Evolutionary conservation across 2,888 invertebrate species (phyloP), one percentile per base, ranked within the genome.

Genomic region (Aphodius granarius): DNA sequence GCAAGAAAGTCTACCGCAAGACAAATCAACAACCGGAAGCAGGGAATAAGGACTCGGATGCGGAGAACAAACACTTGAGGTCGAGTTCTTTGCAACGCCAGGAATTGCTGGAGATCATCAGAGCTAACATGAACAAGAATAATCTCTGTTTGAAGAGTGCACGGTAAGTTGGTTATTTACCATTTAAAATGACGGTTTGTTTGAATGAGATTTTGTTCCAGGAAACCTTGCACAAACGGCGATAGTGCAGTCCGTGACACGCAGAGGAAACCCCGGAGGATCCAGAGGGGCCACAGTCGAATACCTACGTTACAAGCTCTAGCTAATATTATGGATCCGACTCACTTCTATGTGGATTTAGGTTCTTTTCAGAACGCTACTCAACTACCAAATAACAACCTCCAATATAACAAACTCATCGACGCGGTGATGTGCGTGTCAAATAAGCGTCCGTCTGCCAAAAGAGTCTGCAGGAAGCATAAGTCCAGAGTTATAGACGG

Each of bases 61-160:
- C 79, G 63, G 83, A 82, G 68, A 81, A 81, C 65, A 78, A 78
- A n/a, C 90, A 92, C 84, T 91, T 92, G 84, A 90, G 92, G 78
- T 93, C 94, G 75, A 92, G 93, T 80, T 93, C 94, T 80, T 87
- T 95, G 82, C 94, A 95, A 86, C 90, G 94, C 81, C 93, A 94
- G 81, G 95, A 96, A 88, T 89, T 96, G 81, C 91, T 95, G 80
- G 94, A 95, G 89, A 94, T 96, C 83, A 94, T 96, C 85, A 94
- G 95, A 87, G 94, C 95, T 81, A 96, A 95, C 88, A 95, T 96
- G 95, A 95, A 95, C 87, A 95, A 95, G 88, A 95, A 95, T 88
- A 94, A 94, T 87, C 89, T 94, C 90, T 93, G 93, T 92, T 94
- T 94, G 91, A 94, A 94, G 90, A 90, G 93, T 86, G 91, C 92